Conservation (phyloP, 2,888 invertebrate species). For the Eupithecia vulgata region DNA sequence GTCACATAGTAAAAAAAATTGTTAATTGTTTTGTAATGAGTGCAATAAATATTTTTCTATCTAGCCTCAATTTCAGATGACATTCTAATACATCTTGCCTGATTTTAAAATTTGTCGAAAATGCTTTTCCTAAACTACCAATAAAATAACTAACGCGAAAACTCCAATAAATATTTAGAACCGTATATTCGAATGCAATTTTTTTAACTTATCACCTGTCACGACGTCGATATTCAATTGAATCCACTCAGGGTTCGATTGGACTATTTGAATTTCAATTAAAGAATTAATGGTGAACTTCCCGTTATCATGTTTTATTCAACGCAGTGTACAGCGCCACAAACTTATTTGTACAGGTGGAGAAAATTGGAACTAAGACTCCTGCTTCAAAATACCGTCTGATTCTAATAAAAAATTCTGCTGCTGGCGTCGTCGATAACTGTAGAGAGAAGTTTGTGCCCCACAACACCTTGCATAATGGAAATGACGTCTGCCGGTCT, state of each 20-base stretch:
- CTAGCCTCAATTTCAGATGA: no score
- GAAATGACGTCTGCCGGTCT: constrained; percentile 37
- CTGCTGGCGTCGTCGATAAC: neutral
- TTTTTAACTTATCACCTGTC: constrained; percentile 34
- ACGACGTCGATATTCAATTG: constrained; percentile 34
- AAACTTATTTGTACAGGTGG: constrained; percentile 7
- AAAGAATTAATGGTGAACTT: constrained; percentile 38
- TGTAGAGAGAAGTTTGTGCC: neutral
- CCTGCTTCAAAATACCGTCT: neutral
- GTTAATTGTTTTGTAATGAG: no score
- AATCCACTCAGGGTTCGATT: constrained; percentile 35
- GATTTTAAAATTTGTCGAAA: neutral
- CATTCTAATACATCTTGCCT: no score
- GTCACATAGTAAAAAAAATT: no score
- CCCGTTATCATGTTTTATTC: constrained; percentile 43
- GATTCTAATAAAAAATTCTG: neutral
- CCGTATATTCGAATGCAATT: constrained; percentile 21
- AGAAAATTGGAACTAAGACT: neutral
- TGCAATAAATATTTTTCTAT: no score
- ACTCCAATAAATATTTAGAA: constrained; percentile 23
- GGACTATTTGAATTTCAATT: constrained; percentile 42
- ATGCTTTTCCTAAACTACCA: neutral
- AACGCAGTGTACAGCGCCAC: constrained; percentile 26
- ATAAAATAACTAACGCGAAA: constrained; percentile 3
- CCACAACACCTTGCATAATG: constrained; percentile 37